Evolutionary conservation across 1,140 invertebrate genomes (phyloP), one percentile per base, ranked within the genome.

Genomic region (Eupristina koningsbergeri): DNA sequence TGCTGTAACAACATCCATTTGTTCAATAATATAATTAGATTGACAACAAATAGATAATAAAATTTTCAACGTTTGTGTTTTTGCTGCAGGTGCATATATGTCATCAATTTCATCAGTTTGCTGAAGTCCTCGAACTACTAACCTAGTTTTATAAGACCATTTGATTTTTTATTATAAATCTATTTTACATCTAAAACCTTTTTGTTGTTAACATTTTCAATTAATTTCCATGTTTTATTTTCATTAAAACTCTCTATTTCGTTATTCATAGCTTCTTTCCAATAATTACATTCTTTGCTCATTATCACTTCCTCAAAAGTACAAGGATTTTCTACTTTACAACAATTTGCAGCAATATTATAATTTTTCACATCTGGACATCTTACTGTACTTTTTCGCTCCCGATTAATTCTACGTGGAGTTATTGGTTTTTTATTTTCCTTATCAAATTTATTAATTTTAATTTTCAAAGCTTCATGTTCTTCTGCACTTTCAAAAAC

Each of bases 31-130:
- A 26, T 71, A 71, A 53, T 17, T n/a, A 53, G 34, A 34, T 50
- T 83, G 58, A 76, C 81, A 83, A 83, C 73, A 83, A 50, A 13
- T 76, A 3, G 58, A 45, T 22, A 83, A 67, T 67, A 76, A 69
- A 29, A 83, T 67, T 83, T 64, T 82, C 50, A 83, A 76, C 6
- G 71, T 67, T 76, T 83, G 81, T 0, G 0, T 34, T 41, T 50
- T 76, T 8, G 58, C 81, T 36, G 77, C 81, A 26, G 81, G 80
- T 6, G 80, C 26, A 19, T 82, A 89, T 75, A 83, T 85, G 85
- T 90, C 86, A 69, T 89, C 88, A 76, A 86, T 67, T 61, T 47
- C 74, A 41, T 86, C 26, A 64, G 79, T 74, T 84, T 87, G 86
- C 69, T 84, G 53, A 75, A 84, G 85, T 7, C 84, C 84, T 53